Evolutionary conservation across 2,113 vertebrate genomes (phyloP), one percentile per base, ranked within the genome.

Genomic region (Cygnus buccinator): DNA sequence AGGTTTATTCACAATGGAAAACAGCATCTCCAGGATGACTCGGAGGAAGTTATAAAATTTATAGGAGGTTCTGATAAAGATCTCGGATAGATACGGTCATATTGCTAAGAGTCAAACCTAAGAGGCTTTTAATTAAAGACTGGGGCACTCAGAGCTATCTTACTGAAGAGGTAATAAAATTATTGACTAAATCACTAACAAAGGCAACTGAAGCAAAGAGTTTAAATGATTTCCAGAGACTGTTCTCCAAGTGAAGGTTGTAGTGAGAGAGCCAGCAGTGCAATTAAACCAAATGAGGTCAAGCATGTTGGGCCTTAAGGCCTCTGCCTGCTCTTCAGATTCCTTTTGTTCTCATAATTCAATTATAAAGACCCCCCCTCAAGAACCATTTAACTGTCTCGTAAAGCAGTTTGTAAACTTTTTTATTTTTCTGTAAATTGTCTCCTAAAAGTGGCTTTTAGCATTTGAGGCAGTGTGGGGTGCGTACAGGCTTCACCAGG

Each of bases 331-430:
- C 92, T 96, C 94, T 94, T 96, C 93, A 85, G 76, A 89, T 96
- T 97, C 93, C 95, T 97, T 97, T 94, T 95, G 95, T 97, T 97
- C 95, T 83, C 94, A 72, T 96, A 94, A 96, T 95, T 97, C 78
- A 92, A 93, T 96, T 97, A 93, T 85, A 94, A 90, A 94, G 94
- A 89, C 93, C 74, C 80, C 66, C 81, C 84, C 55, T 8, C 66
- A 84, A 91, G 88, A 93, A 70, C 61, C 87, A 93, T 92, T 97
- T 94, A 95, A 94, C 82, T 94, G 91, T 94, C 95, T 94, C 23
- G 0, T 97, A 94, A 97, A 97, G 54, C 91, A 95, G 91, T 97
- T 93, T 96, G 83, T 97, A 97, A 96, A 95, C 72, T 90, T 94
- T 79, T 96, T 96, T 93, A 94, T 97, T 97, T 93, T 95, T 97